Base-by-base conservation (phyloP, 1,140 invertebrate genomes). In the Brachionus sp. region DNA sequence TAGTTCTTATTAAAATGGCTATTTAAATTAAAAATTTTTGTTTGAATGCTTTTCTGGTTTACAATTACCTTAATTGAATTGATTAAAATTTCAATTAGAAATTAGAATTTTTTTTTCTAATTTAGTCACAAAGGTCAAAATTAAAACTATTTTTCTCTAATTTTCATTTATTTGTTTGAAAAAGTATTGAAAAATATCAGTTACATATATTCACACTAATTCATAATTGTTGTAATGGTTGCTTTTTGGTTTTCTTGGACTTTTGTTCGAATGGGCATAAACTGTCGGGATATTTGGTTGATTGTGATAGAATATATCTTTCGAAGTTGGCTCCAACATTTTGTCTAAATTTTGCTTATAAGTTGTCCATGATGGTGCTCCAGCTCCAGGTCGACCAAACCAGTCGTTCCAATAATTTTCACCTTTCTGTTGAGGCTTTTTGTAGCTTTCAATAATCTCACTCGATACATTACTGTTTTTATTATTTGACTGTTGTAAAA, bases 321-420 rank as follows among this genome's bases (percentile, higher is more conserved):
- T 75, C 10, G 70, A 19, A 13, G 19, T 75, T 25, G 70, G 70
- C 9, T 75, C 70, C 9, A 75, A 44, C 70, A 75, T 75, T 25
- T 75, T 46, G 44, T 75, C 70, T 46, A 75, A 39, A 46, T 46
- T 75, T 75, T 46, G 70, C 23, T 75, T 75, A 46, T 75, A 75
- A 46, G 70, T 44, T 1, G 70, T 75, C 70, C 70, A 80, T 3
- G 25, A 62, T 9, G 77, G 77, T 25, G 77, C 77, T 33, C 77
- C 77, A 42, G 77, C 77, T 37, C 77, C 77, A 9, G 77, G 77
- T 37, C 62, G 33, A 37, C 77, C 77, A 35, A 80, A 80, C 77
- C 77, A 80, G 35, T 80, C 77, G 19, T 80, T 80, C 77, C 77
- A 80, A 66, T 80, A 80, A 23, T 0, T 62, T 35, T 80, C 77